Evolutionary conservation across 2,888 invertebrate genomes (phyloP).

Genomic region (Ophioninae sp.): DNA sequence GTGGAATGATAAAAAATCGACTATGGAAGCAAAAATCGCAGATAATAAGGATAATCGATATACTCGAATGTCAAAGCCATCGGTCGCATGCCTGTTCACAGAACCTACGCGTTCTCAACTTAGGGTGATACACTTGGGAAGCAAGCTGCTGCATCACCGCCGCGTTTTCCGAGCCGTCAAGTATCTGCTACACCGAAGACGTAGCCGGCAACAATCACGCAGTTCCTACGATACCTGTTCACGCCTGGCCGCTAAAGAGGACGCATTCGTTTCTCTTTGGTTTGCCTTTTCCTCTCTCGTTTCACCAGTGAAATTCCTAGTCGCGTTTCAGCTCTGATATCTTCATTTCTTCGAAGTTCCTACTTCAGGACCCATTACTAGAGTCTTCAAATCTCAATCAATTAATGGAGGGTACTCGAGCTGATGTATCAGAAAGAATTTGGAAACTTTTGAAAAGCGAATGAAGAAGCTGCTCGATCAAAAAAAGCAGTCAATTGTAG

Average conservation of each 20-base stretch:
- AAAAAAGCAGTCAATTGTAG: too few relatives aligned
- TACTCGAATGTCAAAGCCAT: not conserved
- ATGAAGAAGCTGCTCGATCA: not conserved
- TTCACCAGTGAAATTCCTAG: not conserved
- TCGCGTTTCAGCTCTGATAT: slow-evolving; percentile 47
- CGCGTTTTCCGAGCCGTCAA: slow-evolving; percentile 54
- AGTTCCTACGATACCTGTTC: slow-evolving; percentile 58
- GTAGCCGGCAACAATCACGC: slow-evolving; percentile 39
- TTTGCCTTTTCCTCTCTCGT: slow-evolving; percentile 10
- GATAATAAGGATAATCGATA: not conserved
- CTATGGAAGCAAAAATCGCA: not conserved
- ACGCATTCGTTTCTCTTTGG: slow-evolving; percentile 59
- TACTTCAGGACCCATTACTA: not conserved
- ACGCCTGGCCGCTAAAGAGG: slow-evolving; percentile 56
- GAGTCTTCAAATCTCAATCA: not conserved
- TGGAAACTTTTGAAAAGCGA: not conserved
- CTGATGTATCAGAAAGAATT: not conserved
- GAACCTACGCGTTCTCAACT: slow-evolving; percentile 50
- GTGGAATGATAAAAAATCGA: slow-evolving; percentile 35
- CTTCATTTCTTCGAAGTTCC: slow-evolving; percentile 20
- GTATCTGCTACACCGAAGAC: slow-evolving; percentile 38
- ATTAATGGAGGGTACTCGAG: not conserved
- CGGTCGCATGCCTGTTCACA: slow-evolving; percentile 18
- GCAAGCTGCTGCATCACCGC: slow-evolving; percentile 17
- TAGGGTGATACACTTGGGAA: slow-evolving; percentile 43